phyloP scores from a whole-genome alignment of 2,888 invertebrate genomes.

The Agrotis clavis region DNA sequence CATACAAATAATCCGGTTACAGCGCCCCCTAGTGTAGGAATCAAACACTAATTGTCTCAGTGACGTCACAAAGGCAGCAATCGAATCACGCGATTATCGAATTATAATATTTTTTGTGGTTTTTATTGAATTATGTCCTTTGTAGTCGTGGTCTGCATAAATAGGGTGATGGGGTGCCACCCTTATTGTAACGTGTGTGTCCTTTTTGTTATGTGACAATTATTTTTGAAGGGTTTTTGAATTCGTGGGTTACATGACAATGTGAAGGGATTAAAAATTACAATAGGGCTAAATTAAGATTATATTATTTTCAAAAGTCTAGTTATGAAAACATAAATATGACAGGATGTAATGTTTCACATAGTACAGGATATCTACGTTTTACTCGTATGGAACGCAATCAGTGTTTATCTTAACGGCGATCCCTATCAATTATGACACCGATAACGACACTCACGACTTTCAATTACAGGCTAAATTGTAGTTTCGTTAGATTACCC shows the following conservation, averaged over 20 bases:
- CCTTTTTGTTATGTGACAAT: constrained; percentile 54
- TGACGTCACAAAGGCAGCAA: constrained; percentile 83
- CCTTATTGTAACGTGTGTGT: constrained; percentile 49
- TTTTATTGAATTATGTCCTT: constrained; percentile 70
- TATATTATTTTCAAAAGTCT: background rate
- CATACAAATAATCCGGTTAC: constrained; percentile 71
- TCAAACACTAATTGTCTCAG: constrained; percentile 74
- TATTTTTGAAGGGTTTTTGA: constrained; percentile 30
- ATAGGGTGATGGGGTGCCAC: constrained; percentile 54
- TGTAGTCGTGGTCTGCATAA: constrained; percentile 68
- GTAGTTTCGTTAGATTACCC: too few species aligned
- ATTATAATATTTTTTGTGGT: constrained; percentile 77
- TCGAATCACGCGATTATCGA: constrained; percentile 83
- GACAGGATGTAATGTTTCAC: too few species aligned
- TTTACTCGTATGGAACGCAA: too few species aligned
- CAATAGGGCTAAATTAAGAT: constrained; percentile 30
- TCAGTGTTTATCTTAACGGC: too few species aligned
- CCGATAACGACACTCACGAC: too few species aligned
- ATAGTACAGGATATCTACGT: too few species aligned
- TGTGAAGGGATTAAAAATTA: constrained; percentile 18
- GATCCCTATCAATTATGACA: too few species aligned
- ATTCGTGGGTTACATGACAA: constrained; percentile 21
- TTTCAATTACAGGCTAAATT: too few species aligned
- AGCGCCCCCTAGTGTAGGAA: constrained; percentile 70
- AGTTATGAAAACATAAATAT: background rate